Evolutionary conservation across 2,113 vertebrate species (phyloP), one percentile per base, ranked within the genome.

Genomic region (Acanthochromis polyacanthus): DNA sequence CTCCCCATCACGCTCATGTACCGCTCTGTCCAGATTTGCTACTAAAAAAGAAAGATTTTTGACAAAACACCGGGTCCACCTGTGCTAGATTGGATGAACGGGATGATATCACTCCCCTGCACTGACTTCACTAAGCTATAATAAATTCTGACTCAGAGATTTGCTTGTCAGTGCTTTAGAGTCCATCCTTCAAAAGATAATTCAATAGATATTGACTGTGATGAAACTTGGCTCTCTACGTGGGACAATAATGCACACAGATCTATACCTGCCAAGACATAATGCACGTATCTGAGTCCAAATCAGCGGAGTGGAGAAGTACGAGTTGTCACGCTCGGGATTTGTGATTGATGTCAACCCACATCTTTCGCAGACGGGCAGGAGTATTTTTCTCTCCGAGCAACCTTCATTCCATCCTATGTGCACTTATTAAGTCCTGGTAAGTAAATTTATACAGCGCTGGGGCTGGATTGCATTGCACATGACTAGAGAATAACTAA

Each of bases 401-500:
- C 74, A 82, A 77, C 69, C 80, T 73, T 48, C 82, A 79, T 82
- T 75, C 75, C 30, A 55, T 46, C 74, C 78, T 84, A 62, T 71
- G 74, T 51, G 65, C 61, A 40, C 83, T 89, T 92, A 91, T 91
- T 92, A 88, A 36, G 82, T 85, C 78, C 60, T 66, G 65, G 50
- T 89, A 59, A 92, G 83, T 72, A 71, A 83, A 80, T 89, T 87
- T 88, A 90, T 85, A 43, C 78, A 78, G 86, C 53, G 25, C 88
- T 58, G 51, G 64, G 73, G 53, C 81, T 86, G 87, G 85, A 80
- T 30, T 80, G 82, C 66, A 71, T 77, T 88, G 78, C 85, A 81
- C 53, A 89, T 81, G 85, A 94, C 81, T 80, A 91, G 83, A 92
- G 81, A 91, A 91, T 86, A 86, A 87, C 81, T 87, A 88, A 85